A percentile compares a stretch with the other conserved stretches of the same genome.
Conservation (phyloP, 92 coral and sea anemone species). For the Hydrozoanthus gracilis region DNA sequence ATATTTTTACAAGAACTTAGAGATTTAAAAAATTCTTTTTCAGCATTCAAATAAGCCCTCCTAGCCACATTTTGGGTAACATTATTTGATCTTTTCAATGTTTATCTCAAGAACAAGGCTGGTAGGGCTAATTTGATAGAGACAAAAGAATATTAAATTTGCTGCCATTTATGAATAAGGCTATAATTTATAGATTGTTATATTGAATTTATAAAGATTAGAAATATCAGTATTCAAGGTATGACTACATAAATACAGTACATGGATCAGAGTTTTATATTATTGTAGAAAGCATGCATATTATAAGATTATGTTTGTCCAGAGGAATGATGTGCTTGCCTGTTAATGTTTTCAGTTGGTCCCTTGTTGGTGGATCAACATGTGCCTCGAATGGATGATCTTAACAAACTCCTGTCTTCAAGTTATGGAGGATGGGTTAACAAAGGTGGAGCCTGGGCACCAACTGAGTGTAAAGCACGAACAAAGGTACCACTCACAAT, state of each 20-base stretch:
- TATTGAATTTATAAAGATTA: no score
- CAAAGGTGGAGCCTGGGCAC: constrained; percentile 92
- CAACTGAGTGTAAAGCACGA: constrained; percentile 81
- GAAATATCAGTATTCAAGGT: no score
- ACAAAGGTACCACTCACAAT: constrained; percentile 64
- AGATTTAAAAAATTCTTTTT: no score
- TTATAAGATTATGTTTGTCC: not conserved
- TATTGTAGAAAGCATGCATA: not conserved
- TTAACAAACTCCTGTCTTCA: constrained; percentile 71
- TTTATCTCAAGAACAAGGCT: no score
- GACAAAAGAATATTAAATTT: no score
- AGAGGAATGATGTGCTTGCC: not conserved
- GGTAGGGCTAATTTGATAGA: no score
- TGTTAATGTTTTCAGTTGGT: constrained; percentile 68
- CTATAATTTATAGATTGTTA: no score
- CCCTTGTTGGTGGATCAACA: constrained; percentile 73
- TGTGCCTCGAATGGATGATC: constrained; percentile 85
- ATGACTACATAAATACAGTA: not conserved
- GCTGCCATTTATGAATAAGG: no score
- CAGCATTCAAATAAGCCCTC: no score
- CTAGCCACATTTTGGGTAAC: no score
- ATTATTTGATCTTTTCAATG: no score
- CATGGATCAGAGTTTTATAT: not conserved
- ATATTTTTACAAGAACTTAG: no score
- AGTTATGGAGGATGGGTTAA: constrained; percentile 80